Percentiles rank a stretch among this genome's conserved stretches.
These are phyloP conservation scores for Tenthredo scrophulariae DNA, from an alignment of 2,888 invertebrate genomes.

Conservation along the genomic window DNA sequence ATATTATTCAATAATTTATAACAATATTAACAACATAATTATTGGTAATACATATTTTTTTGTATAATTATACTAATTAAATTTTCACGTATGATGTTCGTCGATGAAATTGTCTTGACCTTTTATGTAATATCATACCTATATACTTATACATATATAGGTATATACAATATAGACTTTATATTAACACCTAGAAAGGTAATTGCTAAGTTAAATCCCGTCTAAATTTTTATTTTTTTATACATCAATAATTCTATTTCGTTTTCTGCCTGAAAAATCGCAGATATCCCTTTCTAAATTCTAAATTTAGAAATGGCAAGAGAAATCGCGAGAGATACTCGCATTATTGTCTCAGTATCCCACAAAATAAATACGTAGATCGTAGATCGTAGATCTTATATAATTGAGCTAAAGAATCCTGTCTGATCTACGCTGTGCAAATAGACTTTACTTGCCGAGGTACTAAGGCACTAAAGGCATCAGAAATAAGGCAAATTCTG, in stretches of 20 bases:
- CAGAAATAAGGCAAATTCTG: slow-evolving; percentile 18
- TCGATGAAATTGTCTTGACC: not conserved
- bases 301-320: slow-evolving; percentile 17
- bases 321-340: not conserved
- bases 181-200: not conserved
- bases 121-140: not conserved
- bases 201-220: not conserved
- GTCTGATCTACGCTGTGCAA: not conserved
- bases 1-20: slow-evolving; percentile 46
- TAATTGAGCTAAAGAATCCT: slow-evolving; percentile 16
- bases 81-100: not conserved
- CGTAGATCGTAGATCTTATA: not conserved
- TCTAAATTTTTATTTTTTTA: not conserved
- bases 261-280: not conserved
- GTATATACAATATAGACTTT: not conserved
- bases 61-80: not conserved
- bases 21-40: not conserved
- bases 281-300: not conserved
- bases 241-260: not conserved
- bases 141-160: not conserved
- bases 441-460: not conserved
- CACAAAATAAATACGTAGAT: not conserved
- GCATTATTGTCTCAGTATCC: not conserved
- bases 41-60: not conserved
- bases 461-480: slow-evolving; percentile 31